A percentile compares a stretch with the other conserved stretches of the same genome.
phyloP scores from a whole-genome alignment of 2,797 vertebrate species.

The Notolepis coatsorum region DNA sequence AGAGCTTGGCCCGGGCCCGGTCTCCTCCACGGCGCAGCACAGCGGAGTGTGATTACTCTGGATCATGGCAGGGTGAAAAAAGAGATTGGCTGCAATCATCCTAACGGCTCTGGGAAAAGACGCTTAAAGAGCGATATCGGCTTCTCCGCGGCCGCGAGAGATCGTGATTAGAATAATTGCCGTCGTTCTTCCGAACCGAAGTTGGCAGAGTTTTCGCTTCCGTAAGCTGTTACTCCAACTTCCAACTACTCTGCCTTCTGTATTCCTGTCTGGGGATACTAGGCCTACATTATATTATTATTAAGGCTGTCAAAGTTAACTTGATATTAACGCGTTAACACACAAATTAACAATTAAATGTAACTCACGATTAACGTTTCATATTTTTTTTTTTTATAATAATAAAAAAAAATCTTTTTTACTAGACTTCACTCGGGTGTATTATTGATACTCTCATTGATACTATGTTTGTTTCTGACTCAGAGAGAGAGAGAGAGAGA shows the following conservation, averaged over 20 bases:
- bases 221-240: not conserved
- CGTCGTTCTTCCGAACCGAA: not conserved
- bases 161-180: conserved; percentile 18
- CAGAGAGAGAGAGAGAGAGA: no score
- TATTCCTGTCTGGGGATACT: no score
- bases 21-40: not conserved
- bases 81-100: not conserved
- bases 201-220: not conserved
- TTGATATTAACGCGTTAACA: no score
- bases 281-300: no score
- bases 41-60: conserved; percentile 20
- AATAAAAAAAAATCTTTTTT: no score
- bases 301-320: no score
- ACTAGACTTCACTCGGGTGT: no score
- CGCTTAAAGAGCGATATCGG: not conserved
- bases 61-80: not conserved
- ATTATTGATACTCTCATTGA: no score
- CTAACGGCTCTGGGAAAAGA: not conserved
- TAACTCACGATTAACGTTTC: no score
- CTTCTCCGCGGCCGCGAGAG: conserved; percentile 1
- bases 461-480: no score
- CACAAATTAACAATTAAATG: no score
- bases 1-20: not conserved
- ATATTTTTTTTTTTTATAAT: no score
- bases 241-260: conserved; percentile 3